Percentiles rank a stretch among this genome's conserved stretches.
Conservation (phyloP, 2,113 vertebrate species). For the Amblyopsis rosae region DNA sequence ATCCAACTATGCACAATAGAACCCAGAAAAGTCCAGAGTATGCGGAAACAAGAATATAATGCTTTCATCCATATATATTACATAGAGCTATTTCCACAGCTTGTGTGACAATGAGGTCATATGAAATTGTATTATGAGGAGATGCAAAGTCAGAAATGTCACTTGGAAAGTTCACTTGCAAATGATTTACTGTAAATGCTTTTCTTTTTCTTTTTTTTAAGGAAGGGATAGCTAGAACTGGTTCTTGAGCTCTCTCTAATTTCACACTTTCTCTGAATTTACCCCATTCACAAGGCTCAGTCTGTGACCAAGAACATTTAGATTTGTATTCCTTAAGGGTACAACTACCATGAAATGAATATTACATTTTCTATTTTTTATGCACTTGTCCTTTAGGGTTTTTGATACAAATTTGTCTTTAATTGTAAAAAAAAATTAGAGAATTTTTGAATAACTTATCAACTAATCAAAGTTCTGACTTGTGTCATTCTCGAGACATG, state of each 20-base stretch:
- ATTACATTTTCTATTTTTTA: too few relatives aligned
- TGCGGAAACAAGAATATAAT: conserved; percentile 5
- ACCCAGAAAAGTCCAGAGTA: background rate
- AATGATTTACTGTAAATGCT: conserved; percentile 23
- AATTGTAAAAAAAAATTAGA: too few relatives aligned
- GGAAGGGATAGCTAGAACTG: conserved; percentile 17
- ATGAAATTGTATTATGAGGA: conserved; percentile 4
- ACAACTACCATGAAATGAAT: too few relatives aligned
- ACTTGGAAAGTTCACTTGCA: background rate
- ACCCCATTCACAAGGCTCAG: background rate
- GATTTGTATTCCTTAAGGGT: background rate
- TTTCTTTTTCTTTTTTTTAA: background rate
- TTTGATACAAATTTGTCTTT: too few relatives aligned
- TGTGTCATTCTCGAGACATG: too few relatives aligned
- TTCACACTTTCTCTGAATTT: conserved; percentile 34
- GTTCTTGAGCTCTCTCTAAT: conserved; percentile 23
- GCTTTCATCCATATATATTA: background rate
- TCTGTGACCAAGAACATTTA: conserved; percentile 2
- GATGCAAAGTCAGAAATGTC: background rate
- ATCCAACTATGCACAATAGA: background rate
- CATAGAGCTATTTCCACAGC: background rate
- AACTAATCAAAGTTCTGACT: too few relatives aligned
- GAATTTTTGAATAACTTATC: too few relatives aligned
- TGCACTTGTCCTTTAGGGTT: too few relatives aligned
- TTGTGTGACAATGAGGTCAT: background rate